phyloP scores from a whole-genome alignment of 2,113 vertebrate genomes.

The Chloroceryle aenea region DNA sequence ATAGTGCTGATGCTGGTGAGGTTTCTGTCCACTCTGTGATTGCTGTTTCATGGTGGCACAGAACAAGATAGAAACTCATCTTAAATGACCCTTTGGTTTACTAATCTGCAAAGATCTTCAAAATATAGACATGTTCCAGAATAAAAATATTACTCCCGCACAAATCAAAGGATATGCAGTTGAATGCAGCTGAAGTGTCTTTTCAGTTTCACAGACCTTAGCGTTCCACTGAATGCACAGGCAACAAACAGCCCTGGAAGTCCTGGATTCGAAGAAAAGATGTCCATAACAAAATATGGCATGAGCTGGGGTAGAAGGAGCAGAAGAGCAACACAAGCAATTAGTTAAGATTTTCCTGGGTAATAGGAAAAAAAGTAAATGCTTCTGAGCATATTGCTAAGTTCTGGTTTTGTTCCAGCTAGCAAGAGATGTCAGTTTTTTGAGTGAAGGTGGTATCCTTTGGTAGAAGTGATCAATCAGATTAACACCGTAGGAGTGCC shows the following conservation, averaged over 20 bases:
- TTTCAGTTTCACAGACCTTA: constrained; percentile 78
- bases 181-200: neutral
- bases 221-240: constrained; percentile 88
- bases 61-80: neutral
- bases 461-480: neutral
- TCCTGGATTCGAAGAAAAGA: constrained; percentile 82
- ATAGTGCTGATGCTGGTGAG: neutral
- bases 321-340: neutral
- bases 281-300: constrained; percentile 89
- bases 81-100: neutral
- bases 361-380: neutral
- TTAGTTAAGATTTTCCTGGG: neutral
- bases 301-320: constrained; percentile 75
- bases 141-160: neutral
- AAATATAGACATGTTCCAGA: neutral
- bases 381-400: neutral
- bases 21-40: neutral
- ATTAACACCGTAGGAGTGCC: neutral
- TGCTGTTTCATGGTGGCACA: neutral
- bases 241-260: constrained; percentile 88
- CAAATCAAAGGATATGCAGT: neutral
- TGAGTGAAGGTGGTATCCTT: neutral
- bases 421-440: neutral
- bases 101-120: neutral
- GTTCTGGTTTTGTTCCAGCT: neutral